These are phyloP conservation scores for Subacronicta megacephala DNA, from an alignment of 2,888 invertebrate species.

Conservation along the genomic window DNA sequence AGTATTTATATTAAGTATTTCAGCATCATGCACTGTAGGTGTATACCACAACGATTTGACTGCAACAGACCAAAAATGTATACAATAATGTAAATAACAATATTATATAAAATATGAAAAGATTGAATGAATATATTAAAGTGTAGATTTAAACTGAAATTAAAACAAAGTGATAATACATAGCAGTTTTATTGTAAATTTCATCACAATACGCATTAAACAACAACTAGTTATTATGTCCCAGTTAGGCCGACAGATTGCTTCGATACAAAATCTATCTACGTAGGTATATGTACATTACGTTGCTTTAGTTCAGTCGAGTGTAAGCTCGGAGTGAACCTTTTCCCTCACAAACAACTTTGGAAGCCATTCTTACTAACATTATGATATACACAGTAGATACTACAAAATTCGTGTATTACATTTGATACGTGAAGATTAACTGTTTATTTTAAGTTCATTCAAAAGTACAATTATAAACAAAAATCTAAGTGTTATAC, in stretches of 20 bases:
- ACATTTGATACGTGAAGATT: constrained; percentile 42
- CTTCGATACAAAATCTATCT: constrained; percentile 76
- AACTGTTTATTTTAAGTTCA: constrained; percentile 29
- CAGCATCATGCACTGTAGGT: too few species aligned
- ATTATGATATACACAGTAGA: constrained; percentile 43
- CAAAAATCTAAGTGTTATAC: constrained; percentile 16
- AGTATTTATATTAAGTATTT: too few species aligned
- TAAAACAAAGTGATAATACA: constrained; percentile 58
- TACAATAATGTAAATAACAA: too few species aligned
- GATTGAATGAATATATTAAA: too few species aligned
- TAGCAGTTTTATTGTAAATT: constrained; percentile 73
- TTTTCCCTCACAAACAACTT: constrained; percentile 63
- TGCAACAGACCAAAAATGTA: too few species aligned
- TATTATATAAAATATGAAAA: too few species aligned
- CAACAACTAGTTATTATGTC: constrained; percentile 76
- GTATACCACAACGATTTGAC: too few species aligned
- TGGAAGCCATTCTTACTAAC: constrained; percentile 72
- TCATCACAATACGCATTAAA: constrained; percentile 71
- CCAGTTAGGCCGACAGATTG: constrained; percentile 65
- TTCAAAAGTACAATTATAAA: constrained; percentile 34
- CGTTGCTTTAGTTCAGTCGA: constrained; percentile 59
- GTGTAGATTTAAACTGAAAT: not conserved
- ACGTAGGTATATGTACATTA: constrained; percentile 69
- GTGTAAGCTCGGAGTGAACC: constrained; percentile 55
- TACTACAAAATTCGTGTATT: constrained; percentile 44